Percentiles rank a stretch among this genome's conserved stretches.
These are phyloP conservation scores for Polypedilum vanderplanki DNA, from an alignment of 1,140 invertebrate genomes.

Conservation along the genomic window DNA sequence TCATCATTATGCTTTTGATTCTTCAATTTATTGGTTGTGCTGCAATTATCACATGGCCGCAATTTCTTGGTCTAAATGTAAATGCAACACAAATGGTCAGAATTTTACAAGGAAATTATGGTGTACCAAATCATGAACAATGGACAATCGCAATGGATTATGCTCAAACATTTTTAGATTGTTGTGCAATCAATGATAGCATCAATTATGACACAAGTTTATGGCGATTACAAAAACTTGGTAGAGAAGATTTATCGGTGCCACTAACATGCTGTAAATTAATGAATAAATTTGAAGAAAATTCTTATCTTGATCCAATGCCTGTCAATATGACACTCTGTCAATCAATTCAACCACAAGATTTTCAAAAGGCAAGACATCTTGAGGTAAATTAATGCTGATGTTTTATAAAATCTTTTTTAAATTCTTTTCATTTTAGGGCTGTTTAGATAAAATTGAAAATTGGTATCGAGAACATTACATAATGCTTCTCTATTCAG, in stretches of 20 bases:
- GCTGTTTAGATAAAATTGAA: constrained; percentile 63
- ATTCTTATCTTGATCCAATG: constrained; percentile 67
- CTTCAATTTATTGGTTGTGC: constrained; percentile 65
- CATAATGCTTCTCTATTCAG: constrained; percentile 58
- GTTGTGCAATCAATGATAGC: constrained; percentile 72
- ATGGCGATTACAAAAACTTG: constrained; percentile 68
- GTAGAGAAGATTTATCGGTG: constrained; percentile 61
- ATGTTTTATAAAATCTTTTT: not conserved
- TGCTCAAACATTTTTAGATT: constrained; percentile 68
- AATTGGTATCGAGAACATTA: constrained; percentile 71
- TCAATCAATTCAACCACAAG: constrained; percentile 56
- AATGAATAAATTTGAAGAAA: constrained; percentile 50
- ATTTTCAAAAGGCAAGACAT: constrained; percentile 56
- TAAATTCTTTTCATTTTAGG: constrained; percentile 47
- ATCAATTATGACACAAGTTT: constrained; percentile 74
- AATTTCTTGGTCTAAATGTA: constrained; percentile 64
- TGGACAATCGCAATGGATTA: constrained; percentile 75
- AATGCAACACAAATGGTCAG: constrained; percentile 58
- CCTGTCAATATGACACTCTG: constrained; percentile 64
- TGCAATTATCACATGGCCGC: constrained; percentile 68
- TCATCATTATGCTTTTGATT: constrained; percentile 60
- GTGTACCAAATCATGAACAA: constrained; percentile 57
- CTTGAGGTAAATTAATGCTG: constrained; percentile 50
- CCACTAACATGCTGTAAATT: constrained; percentile 72
- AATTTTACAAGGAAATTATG: constrained; percentile 66